These are phyloP conservation scores for Colinus virginianus DNA, from an alignment of 2,113 vertebrate species.

Conservation along the genomic window DNA sequence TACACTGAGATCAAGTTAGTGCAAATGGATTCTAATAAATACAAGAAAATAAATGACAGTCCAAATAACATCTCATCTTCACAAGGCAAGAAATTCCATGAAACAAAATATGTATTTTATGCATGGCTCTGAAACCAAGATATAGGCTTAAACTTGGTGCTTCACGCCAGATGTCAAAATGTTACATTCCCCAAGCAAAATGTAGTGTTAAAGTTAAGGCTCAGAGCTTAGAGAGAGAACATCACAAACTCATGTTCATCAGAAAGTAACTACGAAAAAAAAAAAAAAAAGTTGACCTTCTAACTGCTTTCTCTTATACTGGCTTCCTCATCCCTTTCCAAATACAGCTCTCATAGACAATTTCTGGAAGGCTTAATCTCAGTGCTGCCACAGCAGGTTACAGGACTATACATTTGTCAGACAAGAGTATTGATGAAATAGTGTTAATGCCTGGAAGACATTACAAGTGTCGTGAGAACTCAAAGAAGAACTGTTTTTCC, in stretches of 20 bases:
- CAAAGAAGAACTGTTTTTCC: not conserved
- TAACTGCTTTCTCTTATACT: not conserved
- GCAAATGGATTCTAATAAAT: conserved; percentile 5
- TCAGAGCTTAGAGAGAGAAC: not conserved
- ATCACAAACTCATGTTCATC: not conserved
- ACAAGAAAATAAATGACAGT: not conserved
- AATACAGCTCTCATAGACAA: not conserved
- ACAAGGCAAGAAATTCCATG: not conserved
- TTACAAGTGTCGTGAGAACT: accelerated
- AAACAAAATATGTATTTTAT: not conserved
- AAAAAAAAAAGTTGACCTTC: not conserved
- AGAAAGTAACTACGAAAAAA: not conserved
- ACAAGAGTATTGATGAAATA: not conserved
- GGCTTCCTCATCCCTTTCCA: not conserved
- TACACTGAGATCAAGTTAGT: not conserved
- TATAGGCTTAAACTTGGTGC: not conserved
- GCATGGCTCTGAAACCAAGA: not conserved
- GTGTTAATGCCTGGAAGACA: not conserved
- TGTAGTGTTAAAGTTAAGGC: not conserved
- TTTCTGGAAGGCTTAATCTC: not conserved
- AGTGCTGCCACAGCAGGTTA: not conserved
- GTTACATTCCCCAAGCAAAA: not conserved
- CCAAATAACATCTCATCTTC: not conserved
- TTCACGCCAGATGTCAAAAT: not conserved
- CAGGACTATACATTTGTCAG: not conserved